Percentiles rank a stretch among this genome's conserved stretches.
These are phyloP conservation scores for Sebastes reedi DNA, from an alignment of 2,797 vertebrate genomes.

Conservation along the genomic window DNA sequence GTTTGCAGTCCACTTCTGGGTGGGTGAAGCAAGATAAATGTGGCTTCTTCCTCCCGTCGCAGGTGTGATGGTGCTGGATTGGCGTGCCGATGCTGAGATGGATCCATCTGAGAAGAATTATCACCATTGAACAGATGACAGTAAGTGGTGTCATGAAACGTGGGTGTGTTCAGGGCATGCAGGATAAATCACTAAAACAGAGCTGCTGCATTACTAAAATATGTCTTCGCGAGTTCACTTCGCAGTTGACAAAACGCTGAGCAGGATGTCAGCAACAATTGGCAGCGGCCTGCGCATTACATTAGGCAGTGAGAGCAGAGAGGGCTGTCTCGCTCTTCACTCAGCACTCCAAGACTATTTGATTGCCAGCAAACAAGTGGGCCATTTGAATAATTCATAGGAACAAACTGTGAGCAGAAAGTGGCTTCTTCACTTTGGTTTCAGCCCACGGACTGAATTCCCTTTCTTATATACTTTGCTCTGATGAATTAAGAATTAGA, in stretches of 20 bases:
- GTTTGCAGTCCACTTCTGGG: constrained; percentile 49
- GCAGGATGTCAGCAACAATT: constrained; percentile 72
- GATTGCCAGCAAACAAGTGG: constrained; percentile 79
- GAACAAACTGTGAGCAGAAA: constrained; percentile 69
- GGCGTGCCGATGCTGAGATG: constrained; percentile 65
- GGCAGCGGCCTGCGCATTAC: constrained; percentile 58
- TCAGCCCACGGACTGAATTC: constrained; percentile 23
- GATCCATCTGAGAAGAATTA: constrained; percentile 71
- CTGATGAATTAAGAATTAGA: constrained; percentile 27
- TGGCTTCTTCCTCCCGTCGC: constrained; percentile 66
- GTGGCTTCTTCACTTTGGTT: constrained; percentile 56
- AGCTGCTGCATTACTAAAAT: constrained; percentile 38
- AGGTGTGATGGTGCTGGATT: constrained; percentile 80
- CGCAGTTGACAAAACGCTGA: constrained; percentile 74
- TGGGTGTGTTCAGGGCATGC: constrained; percentile 32
- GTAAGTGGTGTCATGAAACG: constrained; percentile 1
- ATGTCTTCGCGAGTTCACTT: constrained; percentile 61
- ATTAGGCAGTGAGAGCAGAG: constrained; percentile 59
- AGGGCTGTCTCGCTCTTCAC: constrained; percentile 54
- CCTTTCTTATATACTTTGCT: constrained; percentile 9
- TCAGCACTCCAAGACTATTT: constrained; percentile 59
- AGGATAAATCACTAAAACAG: constrained; percentile 27
- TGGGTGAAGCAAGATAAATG: constrained; percentile 22
- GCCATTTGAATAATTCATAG: constrained; percentile 75
- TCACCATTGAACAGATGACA: constrained; percentile 15